A percentile compares a stretch with the other conserved stretches of the same genome.
phyloP scores from a whole-genome alignment of 2,888 invertebrate species.

The Cecidostiba fungosa region DNA sequence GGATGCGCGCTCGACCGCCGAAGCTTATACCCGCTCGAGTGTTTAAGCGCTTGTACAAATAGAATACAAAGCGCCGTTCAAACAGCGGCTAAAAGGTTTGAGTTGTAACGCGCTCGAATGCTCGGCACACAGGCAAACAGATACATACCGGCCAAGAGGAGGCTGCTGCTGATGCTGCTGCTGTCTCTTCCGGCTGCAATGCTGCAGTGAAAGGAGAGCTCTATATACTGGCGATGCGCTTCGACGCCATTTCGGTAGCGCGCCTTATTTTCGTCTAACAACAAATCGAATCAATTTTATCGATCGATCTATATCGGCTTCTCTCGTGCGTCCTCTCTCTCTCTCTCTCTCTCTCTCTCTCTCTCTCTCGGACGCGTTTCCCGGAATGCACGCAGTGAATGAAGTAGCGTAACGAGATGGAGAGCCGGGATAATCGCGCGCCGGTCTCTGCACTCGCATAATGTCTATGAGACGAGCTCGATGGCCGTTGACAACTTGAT shows the following conservation, averaged over 20 bases:
- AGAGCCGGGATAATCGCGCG: not conserved
- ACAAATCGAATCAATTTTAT: too few species aligned
- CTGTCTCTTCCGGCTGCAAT: not conserved
- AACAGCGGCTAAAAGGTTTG: conserved; percentile 79
- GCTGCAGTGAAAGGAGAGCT: not conserved
- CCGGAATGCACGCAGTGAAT: too few species aligned
- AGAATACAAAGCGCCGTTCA: conserved; percentile 78
- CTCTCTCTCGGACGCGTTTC: too few species aligned
- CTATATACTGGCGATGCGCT: not conserved
- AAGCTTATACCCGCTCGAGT: conserved; percentile 69
- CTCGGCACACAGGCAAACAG: conserved; percentile 76
- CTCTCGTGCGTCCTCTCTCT: too few species aligned
- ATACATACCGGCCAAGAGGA: conserved; percentile 53
- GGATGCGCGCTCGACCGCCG: conserved; percentile 11
- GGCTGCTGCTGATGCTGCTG: not conserved
- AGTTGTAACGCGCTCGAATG: conserved; percentile 79
- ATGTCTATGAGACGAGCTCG: conserved; percentile 21
- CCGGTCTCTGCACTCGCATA: not conserved
- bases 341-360: too few species aligned
- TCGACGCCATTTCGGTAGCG: conserved; percentile 4
- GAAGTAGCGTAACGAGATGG: not conserved
- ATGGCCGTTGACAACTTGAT: conserved; percentile 19
- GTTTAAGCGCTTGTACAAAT: conserved; percentile 79
- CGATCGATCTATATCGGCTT: too few species aligned
- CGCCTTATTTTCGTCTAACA: not conserved